Evolutionary conservation across 2,888 invertebrate species (phyloP), one percentile per base, ranked within the genome.

Genomic region (Priocnemis perturbator): DNA sequence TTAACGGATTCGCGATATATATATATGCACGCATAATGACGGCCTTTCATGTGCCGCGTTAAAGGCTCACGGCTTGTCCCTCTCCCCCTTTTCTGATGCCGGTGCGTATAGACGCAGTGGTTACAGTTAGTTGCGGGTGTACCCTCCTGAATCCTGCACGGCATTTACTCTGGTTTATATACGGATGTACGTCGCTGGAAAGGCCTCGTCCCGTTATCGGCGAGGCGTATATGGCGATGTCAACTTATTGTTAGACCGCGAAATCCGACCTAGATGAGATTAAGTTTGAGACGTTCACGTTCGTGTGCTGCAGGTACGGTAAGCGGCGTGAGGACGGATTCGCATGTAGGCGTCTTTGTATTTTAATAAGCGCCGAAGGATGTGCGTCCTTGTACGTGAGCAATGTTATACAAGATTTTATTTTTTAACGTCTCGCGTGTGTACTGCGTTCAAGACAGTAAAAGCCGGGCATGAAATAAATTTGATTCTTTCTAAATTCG

Each of bases 101-200:
- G 44, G n/a, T 21, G 14, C 66, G 47, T 57, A 62, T 45, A 57
- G 57, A 69, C 57, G 58, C 66, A 59, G 37, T 55, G 58, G 64
- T 66, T 78, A 78, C 78, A 70, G 78, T 78, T 78, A 78, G 61
- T 63, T 67, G 70, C 77, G 73, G 73, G 76, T 70, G 73, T 69
- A 64, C 67, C 65, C 68, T 23, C 47, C 7, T 19, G 63, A 30
- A 68, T 76, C 50, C 76, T 69, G 60, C 67, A 52, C 53, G 45
- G 60, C 64, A 56, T 56, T 73, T 69, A 67, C 71, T 76, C 79
- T 64, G 67, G 59, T 76, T 78, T 72, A 68, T 77, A 68, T 64
- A 74, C 37, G 64, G 63, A 71, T 69, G 62, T 74, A 65, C 72
- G n/a, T n/a, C 19, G 17, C 50, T 19, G 50, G 61, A 50, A 65